Evolutionary conservation across 2,113 vertebrate genomes (phyloP).

Genomic region (Sturnus vulgaris): DNA sequence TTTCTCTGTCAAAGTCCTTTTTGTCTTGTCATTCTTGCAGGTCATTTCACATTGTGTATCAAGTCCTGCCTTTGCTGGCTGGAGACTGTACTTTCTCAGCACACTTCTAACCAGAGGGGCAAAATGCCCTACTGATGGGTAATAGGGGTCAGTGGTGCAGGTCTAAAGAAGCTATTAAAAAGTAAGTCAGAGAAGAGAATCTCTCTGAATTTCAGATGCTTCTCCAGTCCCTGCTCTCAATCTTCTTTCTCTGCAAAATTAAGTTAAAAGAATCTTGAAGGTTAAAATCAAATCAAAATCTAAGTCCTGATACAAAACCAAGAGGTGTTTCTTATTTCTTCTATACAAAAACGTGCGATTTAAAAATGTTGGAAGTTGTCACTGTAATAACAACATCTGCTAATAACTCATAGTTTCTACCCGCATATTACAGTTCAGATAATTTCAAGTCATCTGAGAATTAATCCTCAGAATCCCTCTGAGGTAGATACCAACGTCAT

Average conservation of each 20-base stretch:
- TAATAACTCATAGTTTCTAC: not conserved
- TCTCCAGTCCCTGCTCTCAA: not conserved
- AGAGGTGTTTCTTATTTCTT: not conserved
- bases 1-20: slow-evolving; percentile 40
- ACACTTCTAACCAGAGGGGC: not conserved
- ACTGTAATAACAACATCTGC: not conserved
- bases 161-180: not conserved
- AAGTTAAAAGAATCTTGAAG: not conserved
- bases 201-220: not conserved
- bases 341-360: not conserved
- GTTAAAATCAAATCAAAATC: not conserved
- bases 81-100: not conserved
- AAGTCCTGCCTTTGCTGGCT: not conserved
- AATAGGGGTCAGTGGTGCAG: not conserved
- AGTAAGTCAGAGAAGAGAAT: not conserved
- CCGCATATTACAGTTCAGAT: not conserved
- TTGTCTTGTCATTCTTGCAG: not conserved
- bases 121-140: not conserved
- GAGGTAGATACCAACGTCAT: not conserved
- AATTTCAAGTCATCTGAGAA: not conserved
- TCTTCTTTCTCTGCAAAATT: not conserved
- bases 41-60: not conserved
- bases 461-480: not conserved
- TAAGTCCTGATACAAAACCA: not conserved
- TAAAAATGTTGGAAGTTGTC: not conserved